Evolutionary conservation across 2,113 vertebrate genomes (phyloP).

Genomic region (Stictonetta naevosa): DNA sequence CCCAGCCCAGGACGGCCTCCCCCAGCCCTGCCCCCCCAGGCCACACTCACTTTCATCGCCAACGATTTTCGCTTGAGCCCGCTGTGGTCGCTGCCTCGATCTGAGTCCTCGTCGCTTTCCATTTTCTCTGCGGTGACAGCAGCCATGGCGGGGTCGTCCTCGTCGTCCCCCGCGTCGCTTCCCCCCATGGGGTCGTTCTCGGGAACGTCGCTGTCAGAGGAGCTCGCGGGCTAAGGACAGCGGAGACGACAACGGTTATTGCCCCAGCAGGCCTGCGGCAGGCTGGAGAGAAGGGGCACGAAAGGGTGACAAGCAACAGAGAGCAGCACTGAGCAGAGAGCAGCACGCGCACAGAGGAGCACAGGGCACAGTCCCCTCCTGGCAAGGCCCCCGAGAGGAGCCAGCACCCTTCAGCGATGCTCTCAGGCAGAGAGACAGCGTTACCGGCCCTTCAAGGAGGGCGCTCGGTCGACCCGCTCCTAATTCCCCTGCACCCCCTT

Average conservation of each 20-base stretch:
- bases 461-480: fast-evolving
- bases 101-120: conserved; percentile 86
- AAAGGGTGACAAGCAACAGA: neutral
- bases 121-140: conserved; percentile 41
- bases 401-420: neutral
- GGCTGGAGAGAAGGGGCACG: neutral
- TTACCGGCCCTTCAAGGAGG: fast-evolving
- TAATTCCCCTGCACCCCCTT: neutral
- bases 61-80: conserved; percentile 75
- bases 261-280: neutral
- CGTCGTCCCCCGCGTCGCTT: conserved; percentile 76
- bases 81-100: conserved; percentile 86
- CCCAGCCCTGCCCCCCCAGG: fast-evolving
- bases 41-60: conserved; percentile 69
- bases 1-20: neutral
- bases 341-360: neutral
- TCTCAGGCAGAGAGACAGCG: fast-evolving
- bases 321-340: neutral
- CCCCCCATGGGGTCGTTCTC: conserved; percentile 80
- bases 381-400: neutral
- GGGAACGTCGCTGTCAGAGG: conserved; percentile 89
- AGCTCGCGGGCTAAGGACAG: conserved; percentile 83
- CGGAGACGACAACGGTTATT: neutral
- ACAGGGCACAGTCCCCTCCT: neutral
- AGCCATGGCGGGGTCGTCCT: conserved; percentile 56